Conservation (phyloP, 1,140 invertebrate species). For the Aphaenogaster rudis region DNA sequence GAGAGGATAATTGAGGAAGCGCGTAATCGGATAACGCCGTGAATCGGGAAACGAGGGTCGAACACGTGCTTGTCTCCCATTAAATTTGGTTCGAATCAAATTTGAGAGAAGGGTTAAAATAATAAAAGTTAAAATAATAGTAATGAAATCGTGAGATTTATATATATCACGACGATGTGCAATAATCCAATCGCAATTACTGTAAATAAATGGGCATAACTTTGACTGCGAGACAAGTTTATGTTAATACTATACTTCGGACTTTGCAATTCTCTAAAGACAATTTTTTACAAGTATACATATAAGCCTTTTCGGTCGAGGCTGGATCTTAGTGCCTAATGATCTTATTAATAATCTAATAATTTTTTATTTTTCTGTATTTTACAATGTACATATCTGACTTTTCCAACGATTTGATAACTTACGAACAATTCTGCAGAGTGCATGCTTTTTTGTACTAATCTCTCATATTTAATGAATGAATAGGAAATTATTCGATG, state of each 20-base stretch:
- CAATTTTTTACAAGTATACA: not conserved
- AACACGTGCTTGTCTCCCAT: not conserved
- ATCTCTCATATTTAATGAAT: not conserved
- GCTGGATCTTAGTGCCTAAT: too few species aligned
- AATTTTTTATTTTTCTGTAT: not conserved
- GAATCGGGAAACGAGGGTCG: not conserved
- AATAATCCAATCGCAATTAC: not conserved
- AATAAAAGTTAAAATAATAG: conserved; percentile 1
- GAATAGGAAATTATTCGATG: not conserved
- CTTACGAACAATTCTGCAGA: not conserved
- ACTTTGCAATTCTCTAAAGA: not conserved
- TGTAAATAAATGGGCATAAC: not conserved
- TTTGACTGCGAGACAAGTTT: not conserved
- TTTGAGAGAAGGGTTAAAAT: not conserved
- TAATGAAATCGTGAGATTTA: not conserved
- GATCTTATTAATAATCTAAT: too few species aligned
- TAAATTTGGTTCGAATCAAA: not conserved
- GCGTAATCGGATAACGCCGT: conserved; percentile 3
- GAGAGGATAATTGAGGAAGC: conserved; percentile 27
- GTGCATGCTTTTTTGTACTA: not conserved
- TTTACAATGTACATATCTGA: not conserved
- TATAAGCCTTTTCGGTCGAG: too few species aligned
- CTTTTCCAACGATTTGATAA: not conserved
- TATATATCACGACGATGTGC: not conserved
- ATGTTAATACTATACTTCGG: not conserved